phyloP scores from a whole-genome alignment of 1,140 invertebrate genomes.

The Trichonephila inaurata region DNA sequence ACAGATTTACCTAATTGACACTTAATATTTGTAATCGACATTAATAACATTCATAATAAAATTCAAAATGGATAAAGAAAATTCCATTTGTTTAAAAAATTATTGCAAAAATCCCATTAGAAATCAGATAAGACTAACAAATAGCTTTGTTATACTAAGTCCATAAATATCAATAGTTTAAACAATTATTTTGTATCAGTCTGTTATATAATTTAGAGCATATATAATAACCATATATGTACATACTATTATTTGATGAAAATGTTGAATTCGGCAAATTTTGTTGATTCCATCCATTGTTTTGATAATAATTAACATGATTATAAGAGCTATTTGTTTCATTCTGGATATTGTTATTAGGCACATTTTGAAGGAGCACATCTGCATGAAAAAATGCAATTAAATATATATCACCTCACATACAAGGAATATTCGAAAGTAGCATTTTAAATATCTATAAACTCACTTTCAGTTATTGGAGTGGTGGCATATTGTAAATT shows the following conservation, averaged over 20 bases:
- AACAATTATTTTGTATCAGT: no score
- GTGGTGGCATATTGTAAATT: background rate
- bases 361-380: slow-evolving; percentile 51
- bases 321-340: slow-evolving; percentile 45
- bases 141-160: no score
- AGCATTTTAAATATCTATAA: background rate
- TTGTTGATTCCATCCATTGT: slow-evolving; percentile 58
- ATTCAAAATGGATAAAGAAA: no score
- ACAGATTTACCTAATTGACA: no score
- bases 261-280: slow-evolving; percentile 31
- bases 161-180: no score
- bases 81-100: no score
- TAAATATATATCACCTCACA: background rate
- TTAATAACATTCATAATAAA: no score
- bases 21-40: no score
- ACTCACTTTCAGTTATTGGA: slow-evolving; percentile 48
- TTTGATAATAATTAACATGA: slow-evolving; percentile 59
- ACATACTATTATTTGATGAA: slow-evolving; percentile 45
- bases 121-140: no score
- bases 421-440: background rate
- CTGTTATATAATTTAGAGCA: no score
- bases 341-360: background rate
- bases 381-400: background rate
- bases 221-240: background rate
- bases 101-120: no score